Conservation (phyloP, 2,113 vertebrate genomes). For the Ellobius talpinus region DNA sequence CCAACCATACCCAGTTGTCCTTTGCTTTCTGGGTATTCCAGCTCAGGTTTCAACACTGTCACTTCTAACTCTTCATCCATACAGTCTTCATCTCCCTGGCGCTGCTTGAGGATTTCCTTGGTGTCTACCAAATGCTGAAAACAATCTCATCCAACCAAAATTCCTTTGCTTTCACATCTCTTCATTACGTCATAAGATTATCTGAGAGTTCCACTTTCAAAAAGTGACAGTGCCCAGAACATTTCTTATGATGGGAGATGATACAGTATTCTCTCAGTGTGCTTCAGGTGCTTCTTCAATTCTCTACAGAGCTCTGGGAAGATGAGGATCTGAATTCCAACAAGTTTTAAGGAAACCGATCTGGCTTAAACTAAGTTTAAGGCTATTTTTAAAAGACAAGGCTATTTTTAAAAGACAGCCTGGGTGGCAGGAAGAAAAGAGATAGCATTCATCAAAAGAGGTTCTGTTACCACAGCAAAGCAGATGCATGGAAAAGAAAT, state of each 20-base stretch:
- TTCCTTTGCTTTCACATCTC: neutral
- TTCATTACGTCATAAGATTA: neutral
- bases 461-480: neutral
- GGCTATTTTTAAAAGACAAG: neutral
- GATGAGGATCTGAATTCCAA: neutral
- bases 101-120: neutral
- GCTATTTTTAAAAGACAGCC: neutral
- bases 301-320: neutral
- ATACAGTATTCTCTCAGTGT: neutral
- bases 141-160: neutral
- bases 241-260: neutral
- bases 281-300: accelerated
- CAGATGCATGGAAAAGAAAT: no score
- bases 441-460: neutral
- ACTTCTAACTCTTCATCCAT: neutral
- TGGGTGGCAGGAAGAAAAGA: neutral
- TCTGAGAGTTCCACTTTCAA: neutral
- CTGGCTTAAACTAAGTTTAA: neutral
- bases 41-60: neutral
- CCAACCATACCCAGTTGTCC: neutral
- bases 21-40: neutral
- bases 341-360: neutral
- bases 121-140: neutral
- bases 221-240: neutral
- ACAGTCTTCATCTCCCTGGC: neutral